Percentiles rank a stretch among this genome's conserved stretches.
phyloP scores from a whole-genome alignment of 2,797 vertebrate species.

The Halcyon badia region DNA sequence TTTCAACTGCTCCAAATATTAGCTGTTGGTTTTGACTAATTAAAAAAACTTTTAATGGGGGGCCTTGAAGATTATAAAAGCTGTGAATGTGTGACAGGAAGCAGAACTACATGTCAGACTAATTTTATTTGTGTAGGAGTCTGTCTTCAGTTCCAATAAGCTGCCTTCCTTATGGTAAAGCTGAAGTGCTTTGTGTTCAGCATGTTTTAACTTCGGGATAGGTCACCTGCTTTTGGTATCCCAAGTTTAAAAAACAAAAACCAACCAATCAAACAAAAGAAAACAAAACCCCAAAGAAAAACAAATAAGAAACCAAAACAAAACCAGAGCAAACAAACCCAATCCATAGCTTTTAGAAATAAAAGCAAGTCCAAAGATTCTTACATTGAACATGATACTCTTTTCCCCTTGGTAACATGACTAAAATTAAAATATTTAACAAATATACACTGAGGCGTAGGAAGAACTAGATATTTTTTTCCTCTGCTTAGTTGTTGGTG shows the following conservation, averaged over 20 bases:
- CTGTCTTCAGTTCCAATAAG: background rate
- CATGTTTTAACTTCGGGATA: background rate
- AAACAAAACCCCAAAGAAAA: background rate
- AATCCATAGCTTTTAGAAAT: background rate
- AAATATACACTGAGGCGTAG: background rate
- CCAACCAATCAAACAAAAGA: background rate
- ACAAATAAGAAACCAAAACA: background rate
- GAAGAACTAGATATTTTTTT: background rate
- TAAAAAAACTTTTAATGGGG: background rate
- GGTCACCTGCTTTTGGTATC: background rate
- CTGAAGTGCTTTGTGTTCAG: background rate
- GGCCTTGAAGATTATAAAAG: background rate
- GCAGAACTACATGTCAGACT: background rate
- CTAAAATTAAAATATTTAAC: background rate
- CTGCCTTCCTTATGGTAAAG: background rate
- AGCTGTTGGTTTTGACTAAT: constrained; percentile 9
- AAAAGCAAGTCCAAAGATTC: background rate
- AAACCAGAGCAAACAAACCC: rapidly evolving
- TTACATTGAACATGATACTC: background rate
- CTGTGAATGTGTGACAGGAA: background rate
- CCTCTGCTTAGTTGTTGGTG: background rate
- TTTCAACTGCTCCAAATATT: constrained; percentile 14
- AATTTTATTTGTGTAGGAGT: background rate
- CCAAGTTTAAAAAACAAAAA: background rate
- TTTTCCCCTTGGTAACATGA: background rate